Evolutionary conservation across 2,888 invertebrate species (phyloP).

Genomic region (Plutella xylostella): DNA sequence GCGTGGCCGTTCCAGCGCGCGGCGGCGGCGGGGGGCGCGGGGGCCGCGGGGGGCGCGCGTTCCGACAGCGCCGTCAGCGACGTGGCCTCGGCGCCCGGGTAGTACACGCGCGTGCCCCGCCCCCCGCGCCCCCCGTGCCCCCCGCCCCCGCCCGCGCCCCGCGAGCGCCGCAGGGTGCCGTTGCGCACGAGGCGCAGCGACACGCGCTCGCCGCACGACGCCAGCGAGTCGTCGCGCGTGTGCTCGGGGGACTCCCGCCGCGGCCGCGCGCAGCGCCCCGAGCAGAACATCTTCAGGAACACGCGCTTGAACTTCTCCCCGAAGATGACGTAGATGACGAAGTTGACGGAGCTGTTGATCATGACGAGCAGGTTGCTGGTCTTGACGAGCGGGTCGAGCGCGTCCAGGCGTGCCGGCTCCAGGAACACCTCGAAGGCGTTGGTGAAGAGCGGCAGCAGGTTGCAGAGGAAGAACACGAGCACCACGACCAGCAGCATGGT

Average conservation of each 20-base stretch:
- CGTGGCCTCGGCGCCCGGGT: constrained; percentile 29
- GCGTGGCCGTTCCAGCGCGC: constrained; percentile 21
- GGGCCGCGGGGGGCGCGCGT: constrained; percentile 29
- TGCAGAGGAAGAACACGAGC: constrained; percentile 93
- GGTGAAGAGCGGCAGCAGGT: constrained; percentile 86
- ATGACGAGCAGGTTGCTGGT: constrained; percentile 93
- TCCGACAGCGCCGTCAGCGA: constrained; percentile 40
- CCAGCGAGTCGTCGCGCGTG: constrained; percentile 86
- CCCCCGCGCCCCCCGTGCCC: constrained; percentile 24
- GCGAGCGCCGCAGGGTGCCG: constrained; percentile 48
- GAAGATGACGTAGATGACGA: constrained; percentile 97
- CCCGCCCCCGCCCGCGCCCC: constrained; percentile 14
- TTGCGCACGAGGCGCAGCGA: constrained; percentile 72
- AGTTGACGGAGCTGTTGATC: constrained; percentile 97
- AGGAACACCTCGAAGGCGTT: constrained; percentile 87
- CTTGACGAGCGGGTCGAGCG: constrained; percentile 77
- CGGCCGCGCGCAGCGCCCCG: constrained; percentile 63
- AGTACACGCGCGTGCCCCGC: constrained; percentile 18
- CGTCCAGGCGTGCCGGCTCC: constrained; percentile 42
- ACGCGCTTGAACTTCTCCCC: constrained; percentile 95
- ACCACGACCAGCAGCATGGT: constrained; percentile 96
- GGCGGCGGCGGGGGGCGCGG: constrained; percentile 21
- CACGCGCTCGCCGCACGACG: constrained; percentile 82
- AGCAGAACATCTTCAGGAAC: constrained; percentile 84
- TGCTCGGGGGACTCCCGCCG: constrained; percentile 73